Percentiles rank a stretch among this genome's conserved stretches.
Evolutionary conservation across 2,888 invertebrate genomes (phyloP).

Genomic region (Cordilura impudica): DNA sequence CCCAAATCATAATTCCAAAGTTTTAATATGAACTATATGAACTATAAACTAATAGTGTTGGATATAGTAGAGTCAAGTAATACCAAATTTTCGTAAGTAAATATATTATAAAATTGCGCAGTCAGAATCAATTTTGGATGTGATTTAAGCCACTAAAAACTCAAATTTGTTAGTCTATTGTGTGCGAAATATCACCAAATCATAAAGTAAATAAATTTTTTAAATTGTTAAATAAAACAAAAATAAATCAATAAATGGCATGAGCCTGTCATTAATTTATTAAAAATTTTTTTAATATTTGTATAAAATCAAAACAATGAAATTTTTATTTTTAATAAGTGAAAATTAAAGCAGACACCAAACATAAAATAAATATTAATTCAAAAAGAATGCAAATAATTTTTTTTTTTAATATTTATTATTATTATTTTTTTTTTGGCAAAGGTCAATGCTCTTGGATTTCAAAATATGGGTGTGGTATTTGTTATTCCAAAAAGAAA

Average conservation of each 20-base stretch:
- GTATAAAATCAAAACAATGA: background rate
- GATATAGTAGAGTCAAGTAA: too few relatives aligned
- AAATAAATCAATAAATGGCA: background rate
- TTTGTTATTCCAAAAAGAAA: background rate
- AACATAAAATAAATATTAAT: slow-evolving; percentile 4
- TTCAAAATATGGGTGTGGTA: background rate
- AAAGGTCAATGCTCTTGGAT: background rate
- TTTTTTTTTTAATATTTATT: background rate
- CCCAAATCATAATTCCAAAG: too few relatives aligned
- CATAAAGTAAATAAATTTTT: too few relatives aligned
- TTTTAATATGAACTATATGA: too few relatives aligned
- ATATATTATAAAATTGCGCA: too few relatives aligned
- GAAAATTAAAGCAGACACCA: background rate
- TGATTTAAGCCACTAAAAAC: too few relatives aligned
- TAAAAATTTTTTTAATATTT: background rate
- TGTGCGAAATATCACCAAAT: too few relatives aligned
- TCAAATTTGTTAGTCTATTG: too few relatives aligned
- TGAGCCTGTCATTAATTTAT: background rate
- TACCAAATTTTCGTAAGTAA: too few relatives aligned
- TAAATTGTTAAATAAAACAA: too few relatives aligned
- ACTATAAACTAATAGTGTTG: too few relatives aligned
- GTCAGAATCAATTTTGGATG: too few relatives aligned
- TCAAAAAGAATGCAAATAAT: background rate
- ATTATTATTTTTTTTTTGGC: background rate
- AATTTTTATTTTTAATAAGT: background rate